Percentiles rank a stretch among this genome's conserved stretches.
These are phyloP conservation scores for Pao palembangensis DNA, from an alignment of 2,113 vertebrate genomes.

Conservation along the genomic window DNA sequence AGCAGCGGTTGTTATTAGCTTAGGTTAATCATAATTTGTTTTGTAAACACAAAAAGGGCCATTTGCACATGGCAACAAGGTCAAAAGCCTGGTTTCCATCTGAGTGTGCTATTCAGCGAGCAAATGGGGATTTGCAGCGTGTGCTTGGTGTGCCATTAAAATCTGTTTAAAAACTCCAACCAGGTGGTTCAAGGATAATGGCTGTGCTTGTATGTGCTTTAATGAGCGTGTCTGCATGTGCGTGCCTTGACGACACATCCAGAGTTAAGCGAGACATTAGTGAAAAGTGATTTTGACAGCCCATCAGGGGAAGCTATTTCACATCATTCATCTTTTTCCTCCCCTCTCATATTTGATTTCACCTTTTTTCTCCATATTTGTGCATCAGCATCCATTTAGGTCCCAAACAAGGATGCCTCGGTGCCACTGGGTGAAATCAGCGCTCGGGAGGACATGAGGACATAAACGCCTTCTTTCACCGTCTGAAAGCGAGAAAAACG, in stretches of 20 bases:
- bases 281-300: slow-evolving; percentile 54
- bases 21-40: too few species aligned
- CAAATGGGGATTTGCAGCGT: too few species aligned
- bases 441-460: not conserved
- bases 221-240: slow-evolving; percentile 15
- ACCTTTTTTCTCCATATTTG: slow-evolving; percentile 38
- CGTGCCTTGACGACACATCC: slow-evolving; percentile 36
- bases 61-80: not conserved
- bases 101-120: too few species aligned
- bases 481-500: slow-evolving; percentile 2
- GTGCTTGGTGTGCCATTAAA: slow-evolving; percentile 39
- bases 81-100: slow-evolving; percentile 1
- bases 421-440: slow-evolving; percentile 26
- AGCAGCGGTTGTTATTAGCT: slow-evolving; percentile 15
- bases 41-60: too few species aligned
- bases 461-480: slow-evolving; percentile 18
- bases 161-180: slow-evolving; percentile 48
- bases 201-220: slow-evolving; percentile 4
- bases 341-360: slow-evolving; percentile 35
- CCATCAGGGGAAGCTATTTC: slow-evolving; percentile 45
- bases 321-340: slow-evolving; percentile 48
- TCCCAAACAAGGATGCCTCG: slow-evolving; percentile 29
- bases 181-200: slow-evolving; percentile 53
- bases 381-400: slow-evolving; percentile 43
- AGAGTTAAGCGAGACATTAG: slow-evolving; percentile 61